These are phyloP conservation scores for Dynastes maya DNA, from an alignment of 2,888 invertebrate genomes.

Conservation along the genomic window DNA sequence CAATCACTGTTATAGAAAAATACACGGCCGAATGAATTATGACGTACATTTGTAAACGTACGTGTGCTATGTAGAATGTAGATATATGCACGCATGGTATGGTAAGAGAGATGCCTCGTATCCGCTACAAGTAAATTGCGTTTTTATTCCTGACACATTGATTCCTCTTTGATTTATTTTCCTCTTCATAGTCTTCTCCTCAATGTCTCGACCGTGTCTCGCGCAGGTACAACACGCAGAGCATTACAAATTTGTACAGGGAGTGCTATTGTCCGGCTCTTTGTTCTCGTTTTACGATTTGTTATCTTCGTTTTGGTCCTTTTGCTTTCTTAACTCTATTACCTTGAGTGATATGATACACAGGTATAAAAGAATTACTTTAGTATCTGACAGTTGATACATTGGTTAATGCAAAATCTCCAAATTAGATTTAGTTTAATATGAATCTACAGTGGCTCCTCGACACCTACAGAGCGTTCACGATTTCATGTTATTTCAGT, in stretches of 20 bases:
- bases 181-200: slow-evolving; percentile 1
- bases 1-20: slow-evolving; percentile 55
- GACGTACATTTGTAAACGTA: slow-evolving; percentile 32
- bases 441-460: too few relatives aligned
- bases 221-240: slow-evolving; percentile 25
- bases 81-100: slow-evolving; percentile 39
- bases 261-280: slow-evolving; percentile 36
- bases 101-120: neutral
- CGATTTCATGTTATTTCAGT: too few relatives aligned
- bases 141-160: slow-evolving; percentile 53
- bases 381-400: too few relatives aligned
- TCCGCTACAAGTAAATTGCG: slow-evolving; percentile 47
- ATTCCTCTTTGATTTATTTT: slow-evolving; percentile 53
- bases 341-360: too few relatives aligned
- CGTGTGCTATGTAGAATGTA: slow-evolving; percentile 39
- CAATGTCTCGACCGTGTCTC: slow-evolving; percentile 16
- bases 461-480: too few relatives aligned
- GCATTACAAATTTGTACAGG: slow-evolving; percentile 46
- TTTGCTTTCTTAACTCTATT: too few relatives aligned
- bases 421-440: too few relatives aligned
- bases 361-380: too few relatives aligned
- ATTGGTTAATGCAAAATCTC: too few relatives aligned
- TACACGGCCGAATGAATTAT: slow-evolving; percentile 51
- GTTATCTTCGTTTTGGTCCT: neutral
- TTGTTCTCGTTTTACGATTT: slow-evolving; percentile 20